These are phyloP conservation scores for Arvicanthis niloticus DNA, from an alignment of 2,113 vertebrate species.

Conservation along the genomic window DNA sequence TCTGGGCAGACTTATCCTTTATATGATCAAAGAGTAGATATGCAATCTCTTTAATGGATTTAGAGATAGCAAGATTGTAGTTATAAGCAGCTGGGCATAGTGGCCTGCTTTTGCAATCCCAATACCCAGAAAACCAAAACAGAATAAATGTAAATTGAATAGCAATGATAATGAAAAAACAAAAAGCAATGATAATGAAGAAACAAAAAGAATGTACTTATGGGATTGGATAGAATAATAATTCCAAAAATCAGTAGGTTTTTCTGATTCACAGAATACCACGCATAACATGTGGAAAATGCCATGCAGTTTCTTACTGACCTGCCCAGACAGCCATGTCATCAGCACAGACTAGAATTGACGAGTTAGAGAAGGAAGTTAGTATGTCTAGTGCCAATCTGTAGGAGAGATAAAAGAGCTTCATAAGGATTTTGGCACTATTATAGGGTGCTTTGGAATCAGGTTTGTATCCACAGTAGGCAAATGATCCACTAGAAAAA, in stretches of 20 bases:
- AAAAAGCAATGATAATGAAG: neutral
- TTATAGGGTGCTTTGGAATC: constrained; percentile 85
- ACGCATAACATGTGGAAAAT: constrained; percentile 87
- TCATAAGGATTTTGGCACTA: constrained; percentile 87
- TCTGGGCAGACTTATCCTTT: constrained; percentile 91
- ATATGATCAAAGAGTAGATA: constrained; percentile 91
- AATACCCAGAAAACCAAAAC: neutral
- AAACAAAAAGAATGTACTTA: constrained; percentile 87
- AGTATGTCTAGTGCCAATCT: constrained; percentile 87
- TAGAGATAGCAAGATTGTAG: constrained; percentile 87
- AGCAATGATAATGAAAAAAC: neutral
- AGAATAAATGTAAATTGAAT: neutral
- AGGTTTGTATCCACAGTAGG: neutral
- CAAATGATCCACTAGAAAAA: constrained; percentile 23
- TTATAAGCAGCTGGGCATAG: neutral
- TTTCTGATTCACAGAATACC: constrained; percentile 92
- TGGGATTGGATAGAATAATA: constrained; percentile 91
- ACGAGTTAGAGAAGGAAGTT: constrained; percentile 89
- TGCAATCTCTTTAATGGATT: constrained; percentile 91
- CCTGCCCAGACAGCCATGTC: constrained; percentile 88
- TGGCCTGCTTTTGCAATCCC: neutral
- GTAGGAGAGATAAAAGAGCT: constrained; percentile 89
- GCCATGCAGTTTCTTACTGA: constrained; percentile 90
- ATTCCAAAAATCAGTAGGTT: constrained; percentile 85
- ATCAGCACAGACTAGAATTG: constrained; percentile 90